Base-by-base conservation (phyloP, 2,888 invertebrate species). In the Phaedon cochleariae region DNA sequence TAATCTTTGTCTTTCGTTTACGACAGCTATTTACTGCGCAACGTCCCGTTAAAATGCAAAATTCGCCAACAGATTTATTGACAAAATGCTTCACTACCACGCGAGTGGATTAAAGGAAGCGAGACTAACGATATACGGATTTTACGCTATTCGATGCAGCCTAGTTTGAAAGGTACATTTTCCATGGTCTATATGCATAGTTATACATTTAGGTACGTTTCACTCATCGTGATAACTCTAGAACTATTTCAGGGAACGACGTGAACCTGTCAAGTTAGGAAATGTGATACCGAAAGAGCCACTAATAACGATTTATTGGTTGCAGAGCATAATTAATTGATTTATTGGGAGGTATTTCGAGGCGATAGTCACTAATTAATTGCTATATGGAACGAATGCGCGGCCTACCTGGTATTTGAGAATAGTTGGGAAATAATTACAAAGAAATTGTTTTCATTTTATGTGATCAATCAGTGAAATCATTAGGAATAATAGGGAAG, bases 11-110 rank as follows among this genome's bases (percentile, higher is more conserved):
- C 45, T 57, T 57, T 45, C 57, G 45, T 57, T 4, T 12, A 57
- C 45, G 15, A 57, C 15, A 45, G 57, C 12, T 45, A 66, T 66
- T 62, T 62, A 62, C 58, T 34, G 49, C 21, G 59, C 58, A 59
- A 65, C 53, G 62, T 37, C 54, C 55, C 66, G 55, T 59, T 62
- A 66, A 66, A 66, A 31, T 62, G 49, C 59, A 41, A 68, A 65
- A 68, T 68, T 68, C 62, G 68, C 37, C 34, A 58, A 68, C 65
- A 64, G 68, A 61, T 68, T 68, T 68, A 68, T 68, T 46, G 65
- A 63, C 57, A 65, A 63, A 65, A 68, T 58, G 65, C 46, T 37
- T 59, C 49, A 21, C 51, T 61, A 65, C 12, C 68, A 68, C 68
- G 65, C 63, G 46, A 65, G 54, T 48, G 55, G 46, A 41, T 61